Evolutionary conservation across 2,113 vertebrate species (phyloP), one percentile per base, ranked within the genome.

Genomic region (Chloebia gouldiae): DNA sequence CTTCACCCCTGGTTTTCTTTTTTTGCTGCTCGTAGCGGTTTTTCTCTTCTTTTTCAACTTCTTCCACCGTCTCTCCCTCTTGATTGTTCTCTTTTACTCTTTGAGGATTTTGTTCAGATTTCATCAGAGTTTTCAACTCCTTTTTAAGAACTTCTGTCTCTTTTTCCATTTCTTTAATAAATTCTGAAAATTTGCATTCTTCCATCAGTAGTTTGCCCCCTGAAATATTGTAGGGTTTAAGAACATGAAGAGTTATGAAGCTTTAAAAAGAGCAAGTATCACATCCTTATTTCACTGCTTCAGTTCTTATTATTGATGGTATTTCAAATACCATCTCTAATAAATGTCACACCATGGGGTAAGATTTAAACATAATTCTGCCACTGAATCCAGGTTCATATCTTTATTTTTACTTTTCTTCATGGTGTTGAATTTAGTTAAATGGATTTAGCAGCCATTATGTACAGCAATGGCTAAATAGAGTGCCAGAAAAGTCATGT

Each of bases 221-320:
- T 98, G 42, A 75, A 91, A 93, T 88, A 79, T 63, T 65, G 30
- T 56, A n/a, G 20, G 3, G 3, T 80, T 90, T 87, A 89, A 50
- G 27, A 93, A 70, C 16, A 11, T 24, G 35, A 45, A 50, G 69
- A 60, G 13, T 64, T 31, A 37, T 17, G 20, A 85, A 82, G 61
- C 47, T 56, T 79, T 87, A 64, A 81, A 31, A 11, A 81, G 22
- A 86, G 20, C 40, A 93, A 81, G 40, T 51, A 56, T 21, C n/a
- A 79, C 44, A 81, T 70, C 45, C 21, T 90, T 42, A 49, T 85
- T 80, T 88, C 40, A 69, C 22, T 79, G 49, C 24, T 65, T 23
- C 44, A 69, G 11, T 87, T 68, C 9, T 40, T 60, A 3, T 13
- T n/a, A 25, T 10, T 40, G 37, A 56, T 47, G 13, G 27, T 39